Conservation (phyloP, 1,140 invertebrate species). For the Muscidifurax raptorellus region DNA sequence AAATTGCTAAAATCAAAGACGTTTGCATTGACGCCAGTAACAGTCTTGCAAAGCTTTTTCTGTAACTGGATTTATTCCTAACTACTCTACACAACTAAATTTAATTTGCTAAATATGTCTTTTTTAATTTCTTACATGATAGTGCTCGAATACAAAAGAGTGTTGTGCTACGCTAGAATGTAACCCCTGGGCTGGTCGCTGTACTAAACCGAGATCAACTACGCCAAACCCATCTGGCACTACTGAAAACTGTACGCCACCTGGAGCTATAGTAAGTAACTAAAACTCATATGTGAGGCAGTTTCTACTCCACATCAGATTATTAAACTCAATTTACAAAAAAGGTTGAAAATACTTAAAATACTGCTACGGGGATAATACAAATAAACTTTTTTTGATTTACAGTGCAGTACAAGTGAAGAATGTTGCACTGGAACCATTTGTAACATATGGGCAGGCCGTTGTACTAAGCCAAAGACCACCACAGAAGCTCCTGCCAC, state of each 20-base stretch:
- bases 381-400: conserved; percentile 10
- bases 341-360: neutral
- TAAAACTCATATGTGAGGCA: neutral
- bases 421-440: conserved; percentile 11
- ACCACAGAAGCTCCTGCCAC: neutral
- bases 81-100: too few relatives aligned
- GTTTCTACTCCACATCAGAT: too few relatives aligned
- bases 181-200: conserved; percentile 14
- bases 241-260: neutral
- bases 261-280: conserved; percentile 5
- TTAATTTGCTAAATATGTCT: neutral
- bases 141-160: neutral
- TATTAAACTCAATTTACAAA: neutral
- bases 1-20: neutral
- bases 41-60: neutral
- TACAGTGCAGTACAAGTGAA: neutral
- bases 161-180: neutral
- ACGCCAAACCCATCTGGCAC: neutral
- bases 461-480: conserved; percentile 17
- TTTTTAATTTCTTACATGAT: neutral
- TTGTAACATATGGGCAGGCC: neutral
- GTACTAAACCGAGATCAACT: neutral
- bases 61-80: too few relatives aligned
- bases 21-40: neutral
- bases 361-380: neutral